These are phyloP conservation scores for Cacatua alba DNA, from an alignment of 2,113 vertebrate genomes.

Conservation along the genomic window DNA sequence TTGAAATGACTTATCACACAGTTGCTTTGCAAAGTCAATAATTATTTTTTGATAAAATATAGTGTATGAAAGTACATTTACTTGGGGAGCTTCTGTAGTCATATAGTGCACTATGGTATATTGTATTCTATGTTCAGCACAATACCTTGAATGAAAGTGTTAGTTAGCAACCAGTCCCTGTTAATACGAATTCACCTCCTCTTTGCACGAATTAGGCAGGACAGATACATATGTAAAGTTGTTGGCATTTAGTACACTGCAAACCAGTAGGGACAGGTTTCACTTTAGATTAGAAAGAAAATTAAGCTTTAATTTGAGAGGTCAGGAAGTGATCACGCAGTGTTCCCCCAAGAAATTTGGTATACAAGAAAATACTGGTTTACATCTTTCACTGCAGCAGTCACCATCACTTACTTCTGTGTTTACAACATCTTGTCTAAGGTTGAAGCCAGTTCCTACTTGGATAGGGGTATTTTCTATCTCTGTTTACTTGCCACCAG, in stretches of 20 bases:
- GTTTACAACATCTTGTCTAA: neutral
- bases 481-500: neutral
- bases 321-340: neutral
- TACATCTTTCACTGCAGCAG: neutral
- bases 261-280: neutral
- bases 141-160: neutral
- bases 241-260: neutral
- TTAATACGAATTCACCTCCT: neutral
- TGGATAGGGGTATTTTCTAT: neutral
- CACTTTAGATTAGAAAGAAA: neutral
- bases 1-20: neutral
- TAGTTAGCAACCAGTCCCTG: neutral
- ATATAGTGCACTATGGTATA: fast-evolving
- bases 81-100: neutral
- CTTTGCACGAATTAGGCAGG: neutral
- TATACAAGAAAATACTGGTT: neutral
- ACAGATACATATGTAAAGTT: fast-evolving
- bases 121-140: neutral
- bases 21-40: neutral
- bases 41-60: neutral
- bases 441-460: neutral
- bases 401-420: neutral
- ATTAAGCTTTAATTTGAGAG: neutral
- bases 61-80: neutral
- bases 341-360: no score